Conservation (phyloP, 2,797 vertebrate species). For the Mormyrops boulengeri region DNA sequence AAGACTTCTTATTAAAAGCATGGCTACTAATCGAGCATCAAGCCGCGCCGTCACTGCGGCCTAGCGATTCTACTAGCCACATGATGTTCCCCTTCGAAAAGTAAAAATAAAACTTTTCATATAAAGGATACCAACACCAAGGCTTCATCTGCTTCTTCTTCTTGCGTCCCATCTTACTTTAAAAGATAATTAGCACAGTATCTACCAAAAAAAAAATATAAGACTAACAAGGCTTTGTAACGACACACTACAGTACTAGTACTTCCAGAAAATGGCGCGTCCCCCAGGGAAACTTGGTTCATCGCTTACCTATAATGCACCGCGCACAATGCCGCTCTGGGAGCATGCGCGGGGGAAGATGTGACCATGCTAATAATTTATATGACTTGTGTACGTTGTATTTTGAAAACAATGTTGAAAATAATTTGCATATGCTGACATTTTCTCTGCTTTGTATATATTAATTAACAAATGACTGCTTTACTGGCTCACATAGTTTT, state of each 20-base stretch:
- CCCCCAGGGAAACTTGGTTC: neutral
- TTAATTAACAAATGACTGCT: neutral
- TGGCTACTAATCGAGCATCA: neutral
- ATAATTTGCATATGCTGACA: neutral
- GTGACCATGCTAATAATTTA: neutral
- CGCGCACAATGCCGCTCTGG: neutral
- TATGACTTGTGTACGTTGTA: neutral
- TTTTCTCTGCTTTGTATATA: neutral
- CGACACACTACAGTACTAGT: neutral
- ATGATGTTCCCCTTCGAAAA: neutral
- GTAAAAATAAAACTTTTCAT: neutral
- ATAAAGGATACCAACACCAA: conserved; percentile 97
- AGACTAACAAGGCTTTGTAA: neutral
- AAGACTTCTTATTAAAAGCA: neutral
- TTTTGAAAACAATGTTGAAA: neutral
- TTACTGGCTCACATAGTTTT: neutral
- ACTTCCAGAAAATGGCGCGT: conserved; percentile 8
- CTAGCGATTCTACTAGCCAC: neutral
- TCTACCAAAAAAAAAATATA: neutral
- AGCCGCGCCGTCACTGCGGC: neutral
- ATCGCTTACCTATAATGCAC: conserved; percentile 12
- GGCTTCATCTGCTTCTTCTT: conserved; percentile 99
- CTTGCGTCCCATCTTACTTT: conserved; percentile 79
- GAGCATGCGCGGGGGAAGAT: neutral
- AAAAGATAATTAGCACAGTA: neutral